These are phyloP conservation scores for Augochlorella aurata DNA, from an alignment of 2,888 invertebrate genomes.

Conservation along the genomic window DNA sequence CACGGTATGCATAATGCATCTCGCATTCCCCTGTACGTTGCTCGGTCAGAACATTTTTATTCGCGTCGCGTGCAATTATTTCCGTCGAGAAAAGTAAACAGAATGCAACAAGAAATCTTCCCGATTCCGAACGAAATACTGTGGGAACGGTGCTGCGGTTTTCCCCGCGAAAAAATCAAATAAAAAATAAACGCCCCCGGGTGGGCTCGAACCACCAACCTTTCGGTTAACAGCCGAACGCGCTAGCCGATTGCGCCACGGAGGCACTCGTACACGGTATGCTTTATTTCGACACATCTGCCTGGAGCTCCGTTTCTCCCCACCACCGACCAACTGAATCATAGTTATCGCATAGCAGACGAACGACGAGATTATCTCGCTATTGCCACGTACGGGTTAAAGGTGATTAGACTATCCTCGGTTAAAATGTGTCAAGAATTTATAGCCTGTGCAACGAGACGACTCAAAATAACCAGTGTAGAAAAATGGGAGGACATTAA, in stretches of 20 bases:
- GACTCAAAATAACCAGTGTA: too few relatives aligned
- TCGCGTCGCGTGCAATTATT: not conserved
- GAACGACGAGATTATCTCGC: too few relatives aligned
- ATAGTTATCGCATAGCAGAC: too few relatives aligned
- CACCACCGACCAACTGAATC: not conserved
- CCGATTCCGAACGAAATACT: too few relatives aligned
- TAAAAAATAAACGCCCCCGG: conserved; percentile 89
- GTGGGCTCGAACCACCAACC: conserved; percentile 99
- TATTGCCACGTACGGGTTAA: too few relatives aligned
- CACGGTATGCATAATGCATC: conserved; percentile 10
- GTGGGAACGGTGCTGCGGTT: not conserved
- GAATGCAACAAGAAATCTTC: too few relatives aligned
- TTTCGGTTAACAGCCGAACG: conserved; percentile 99
- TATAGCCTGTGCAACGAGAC: too few relatives aligned
- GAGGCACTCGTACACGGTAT: conserved; percentile 81
- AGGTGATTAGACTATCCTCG: too few relatives aligned
- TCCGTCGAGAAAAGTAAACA: too few relatives aligned
- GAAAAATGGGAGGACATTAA: too few relatives aligned
- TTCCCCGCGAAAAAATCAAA: not conserved
- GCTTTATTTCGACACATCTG: accelerated
- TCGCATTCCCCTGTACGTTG: not conserved
- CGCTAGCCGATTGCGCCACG: conserved; percentile 98
- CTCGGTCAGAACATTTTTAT: conserved; percentile 7
- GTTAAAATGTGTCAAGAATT: too few relatives aligned
- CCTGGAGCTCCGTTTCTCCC: not conserved